Evolutionary conservation across 1,140 invertebrate species (phyloP).

Genomic region (Oreohelix idahoensis): DNA sequence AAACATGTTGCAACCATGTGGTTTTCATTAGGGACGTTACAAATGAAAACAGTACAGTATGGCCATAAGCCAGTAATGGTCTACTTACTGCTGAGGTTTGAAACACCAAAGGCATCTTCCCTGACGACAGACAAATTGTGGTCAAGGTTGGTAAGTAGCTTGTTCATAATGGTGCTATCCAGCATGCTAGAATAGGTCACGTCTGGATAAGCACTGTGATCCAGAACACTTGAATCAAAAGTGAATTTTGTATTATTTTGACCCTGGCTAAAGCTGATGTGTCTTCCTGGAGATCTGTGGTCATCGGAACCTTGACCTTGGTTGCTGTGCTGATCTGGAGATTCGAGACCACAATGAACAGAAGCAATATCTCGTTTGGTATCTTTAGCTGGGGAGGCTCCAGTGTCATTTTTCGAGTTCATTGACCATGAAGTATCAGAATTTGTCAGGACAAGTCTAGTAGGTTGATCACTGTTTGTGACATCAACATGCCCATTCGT

Average conservation of each 20-base stretch:
- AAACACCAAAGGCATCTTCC: conserved; percentile 19
- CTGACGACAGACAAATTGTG: conserved; percentile 27
- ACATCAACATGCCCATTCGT: background rate
- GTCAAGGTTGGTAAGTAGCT: conserved; percentile 28
- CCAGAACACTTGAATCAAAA: conserved; percentile 6
- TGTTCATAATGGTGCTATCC: conserved; percentile 27
- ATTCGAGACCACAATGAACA: background rate
- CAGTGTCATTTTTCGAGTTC: background rate
- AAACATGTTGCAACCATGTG: no score
- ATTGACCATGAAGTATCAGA: background rate
- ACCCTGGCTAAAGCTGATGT: background rate
- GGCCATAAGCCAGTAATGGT: background rate
- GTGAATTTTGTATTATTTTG: background rate
- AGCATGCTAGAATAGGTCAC: conserved; percentile 42
- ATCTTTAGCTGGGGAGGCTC: background rate
- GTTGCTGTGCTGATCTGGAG: background rate
- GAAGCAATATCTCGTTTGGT: background rate
- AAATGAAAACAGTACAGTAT: no score
- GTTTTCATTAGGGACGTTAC: no score
- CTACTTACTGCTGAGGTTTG: conserved; percentile 21
- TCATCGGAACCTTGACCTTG: background rate
- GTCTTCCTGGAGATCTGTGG: background rate
- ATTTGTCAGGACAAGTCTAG: background rate
- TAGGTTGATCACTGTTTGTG: background rate
- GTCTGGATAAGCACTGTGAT: conserved; percentile 2